phyloP scores from a whole-genome alignment of 2,888 invertebrate species.

The Leptopilina drosophilae region DNA sequence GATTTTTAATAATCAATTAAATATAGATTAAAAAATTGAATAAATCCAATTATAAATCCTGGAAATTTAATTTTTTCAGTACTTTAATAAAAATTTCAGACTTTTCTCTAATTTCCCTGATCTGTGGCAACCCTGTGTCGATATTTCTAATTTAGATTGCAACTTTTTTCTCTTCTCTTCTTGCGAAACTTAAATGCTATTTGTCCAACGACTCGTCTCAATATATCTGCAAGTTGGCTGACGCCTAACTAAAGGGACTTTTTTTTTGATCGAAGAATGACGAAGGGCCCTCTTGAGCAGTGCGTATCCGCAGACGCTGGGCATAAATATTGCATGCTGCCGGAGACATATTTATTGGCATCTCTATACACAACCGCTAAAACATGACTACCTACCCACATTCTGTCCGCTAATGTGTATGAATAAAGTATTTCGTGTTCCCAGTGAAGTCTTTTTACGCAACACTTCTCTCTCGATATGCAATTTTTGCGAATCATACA shows the following conservation, averaged over 20 bases:
- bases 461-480: conserved; percentile 13
- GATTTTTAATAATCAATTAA: no score
- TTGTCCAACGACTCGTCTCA: conserved; percentile 46
- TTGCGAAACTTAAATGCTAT: neutral
- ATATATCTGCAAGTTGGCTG: conserved; percentile 43
- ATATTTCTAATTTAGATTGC: neutral
- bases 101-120: neutral
- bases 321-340: conserved; percentile 57
- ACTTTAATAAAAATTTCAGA: no score
- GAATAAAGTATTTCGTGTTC: conserved; percentile 50
- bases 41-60: no score
- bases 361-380: conserved; percentile 53
- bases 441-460: conserved; percentile 36
- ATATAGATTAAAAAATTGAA: no score
- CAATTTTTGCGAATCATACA: conserved; percentile 20
- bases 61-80: no score
- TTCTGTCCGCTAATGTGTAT: conserved; percentile 36
- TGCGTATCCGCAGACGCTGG: conserved; percentile 50
- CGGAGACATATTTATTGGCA: conserved; percentile 56
- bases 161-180: neutral
- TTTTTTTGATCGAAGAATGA: conserved; percentile 46
- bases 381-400: conserved; percentile 48
- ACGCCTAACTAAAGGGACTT: conserved; percentile 46
- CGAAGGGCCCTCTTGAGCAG: conserved; percentile 47
- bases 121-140: no score